phyloP scores from a whole-genome alignment of 2,797 vertebrate species.

The Lithobates pipiens region DNA sequence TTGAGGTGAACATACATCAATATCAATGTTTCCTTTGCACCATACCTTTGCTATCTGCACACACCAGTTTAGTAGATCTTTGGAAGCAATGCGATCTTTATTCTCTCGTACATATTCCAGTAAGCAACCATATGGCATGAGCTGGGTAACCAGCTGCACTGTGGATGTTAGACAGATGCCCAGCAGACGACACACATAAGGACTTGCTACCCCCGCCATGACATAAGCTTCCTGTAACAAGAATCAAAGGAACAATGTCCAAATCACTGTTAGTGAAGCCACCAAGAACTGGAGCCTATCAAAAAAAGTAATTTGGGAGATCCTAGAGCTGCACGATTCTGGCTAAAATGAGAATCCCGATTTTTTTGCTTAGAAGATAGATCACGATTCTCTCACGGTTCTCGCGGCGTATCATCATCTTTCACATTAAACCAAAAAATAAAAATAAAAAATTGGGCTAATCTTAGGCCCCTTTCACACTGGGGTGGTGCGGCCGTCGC shows the following conservation, averaged over 20 bases:
- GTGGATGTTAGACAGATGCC: conserved; percentile 97
- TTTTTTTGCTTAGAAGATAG: no score
- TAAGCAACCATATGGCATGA: conserved; percentile 98
- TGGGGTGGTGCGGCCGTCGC: no score
- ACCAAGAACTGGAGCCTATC: no score
- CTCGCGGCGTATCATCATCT: no score
- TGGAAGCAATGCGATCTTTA: conserved; percentile 91
- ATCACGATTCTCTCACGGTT: no score
- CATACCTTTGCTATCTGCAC: conserved; percentile 97
- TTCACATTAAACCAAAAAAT: no score
- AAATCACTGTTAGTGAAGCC: not conserved
- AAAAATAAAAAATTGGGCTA: no score
- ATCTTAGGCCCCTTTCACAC: no score
- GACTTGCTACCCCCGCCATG: conserved; percentile 94
- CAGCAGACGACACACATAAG: conserved; percentile 92
- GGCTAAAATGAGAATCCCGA: no score
- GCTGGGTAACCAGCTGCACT: conserved; percentile 96
- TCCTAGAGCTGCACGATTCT: no score
- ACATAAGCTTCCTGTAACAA: conserved; percentile 91
- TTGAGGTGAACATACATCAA: no score
- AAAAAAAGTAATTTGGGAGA: no score
- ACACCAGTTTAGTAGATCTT: conserved; percentile 97
- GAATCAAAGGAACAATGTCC: not conserved
- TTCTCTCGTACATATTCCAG: conserved; percentile 96
- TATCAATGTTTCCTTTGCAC: not conserved